Evolutionary conservation across 2,888 invertebrate species (phyloP).

Genomic region (Polyommatus iphigenia): DNA sequence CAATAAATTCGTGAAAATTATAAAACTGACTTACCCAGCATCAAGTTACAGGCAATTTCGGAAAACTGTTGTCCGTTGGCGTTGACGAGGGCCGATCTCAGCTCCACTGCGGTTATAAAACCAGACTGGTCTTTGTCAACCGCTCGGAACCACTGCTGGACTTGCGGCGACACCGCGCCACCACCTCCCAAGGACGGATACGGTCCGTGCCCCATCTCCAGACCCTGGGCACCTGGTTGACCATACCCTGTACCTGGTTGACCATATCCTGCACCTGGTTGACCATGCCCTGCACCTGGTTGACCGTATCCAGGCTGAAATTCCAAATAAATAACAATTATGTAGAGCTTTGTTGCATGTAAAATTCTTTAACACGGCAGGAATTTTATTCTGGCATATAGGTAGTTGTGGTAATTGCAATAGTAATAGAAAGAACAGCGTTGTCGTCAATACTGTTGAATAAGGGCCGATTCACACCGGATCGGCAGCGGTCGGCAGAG

Average conservation of each 20-base stretch:
- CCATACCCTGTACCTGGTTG: conserved; percentile 34
- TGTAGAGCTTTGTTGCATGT: neutral
- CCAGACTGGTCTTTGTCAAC: conserved; percentile 93
- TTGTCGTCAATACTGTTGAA: neutral
- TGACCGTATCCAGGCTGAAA: conserved; percentile 45
- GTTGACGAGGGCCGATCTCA: conserved; percentile 90
- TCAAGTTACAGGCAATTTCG: conserved; percentile 89
- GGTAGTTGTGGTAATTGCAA: neutral
- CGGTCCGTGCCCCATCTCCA: conserved; percentile 74
- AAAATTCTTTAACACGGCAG: neutral
- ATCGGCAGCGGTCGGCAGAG: too few species aligned
- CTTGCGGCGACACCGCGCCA: conserved; percentile 83
- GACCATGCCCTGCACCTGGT: conserved; percentile 33
- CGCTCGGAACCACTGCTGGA: conserved; percentile 90
- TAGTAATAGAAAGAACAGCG: neutral
- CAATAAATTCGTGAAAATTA: too few species aligned
- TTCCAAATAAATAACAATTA: neutral
- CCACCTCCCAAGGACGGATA: conserved; percentile 75
- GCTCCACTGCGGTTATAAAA: conserved; percentile 87
- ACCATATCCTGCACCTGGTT: conserved; percentile 33
- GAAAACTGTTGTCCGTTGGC: conserved; percentile 92
- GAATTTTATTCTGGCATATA: neutral
- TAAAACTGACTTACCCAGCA: conserved; percentile 84
- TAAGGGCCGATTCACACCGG: too few species aligned
- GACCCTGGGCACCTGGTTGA: conserved; percentile 39